Conservation (phyloP, 2,113 vertebrate genomes). For the Centropus bengalensis region DNA sequence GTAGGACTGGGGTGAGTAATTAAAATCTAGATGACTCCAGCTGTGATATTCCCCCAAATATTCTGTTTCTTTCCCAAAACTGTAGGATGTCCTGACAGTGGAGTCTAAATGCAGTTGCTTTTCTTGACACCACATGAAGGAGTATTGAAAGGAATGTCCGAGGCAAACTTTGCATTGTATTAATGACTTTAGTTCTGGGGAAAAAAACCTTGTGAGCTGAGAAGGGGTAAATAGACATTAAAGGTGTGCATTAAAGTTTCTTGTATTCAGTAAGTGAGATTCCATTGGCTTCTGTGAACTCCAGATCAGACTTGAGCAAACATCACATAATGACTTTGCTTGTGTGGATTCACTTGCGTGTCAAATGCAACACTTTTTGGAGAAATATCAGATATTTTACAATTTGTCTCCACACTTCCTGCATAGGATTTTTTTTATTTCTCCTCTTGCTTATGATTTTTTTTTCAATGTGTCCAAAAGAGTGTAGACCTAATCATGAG, state of each 20-base stretch:
- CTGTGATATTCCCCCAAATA: not conserved
- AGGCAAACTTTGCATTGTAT: slow-evolving; percentile 25
- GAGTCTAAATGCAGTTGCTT: slow-evolving; percentile 30
- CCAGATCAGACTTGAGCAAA: not conserved
- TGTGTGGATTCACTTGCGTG: not conserved
- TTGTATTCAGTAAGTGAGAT: slow-evolving; percentile 10
- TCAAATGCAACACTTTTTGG: not conserved
- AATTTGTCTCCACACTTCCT: not conserved
- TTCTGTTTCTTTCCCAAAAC: not conserved
- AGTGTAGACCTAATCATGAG: not conserved
- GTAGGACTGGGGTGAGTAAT: not conserved
- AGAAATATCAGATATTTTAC: not conserved
- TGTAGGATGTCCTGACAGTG: not conserved
- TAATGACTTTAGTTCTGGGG: slow-evolving; percentile 52
- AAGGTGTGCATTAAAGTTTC: not conserved
- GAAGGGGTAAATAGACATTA: slow-evolving; percentile 29
- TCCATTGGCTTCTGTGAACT: not conserved
- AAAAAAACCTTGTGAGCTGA: not conserved
- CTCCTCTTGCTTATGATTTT: not conserved
- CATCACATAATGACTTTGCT: not conserved
- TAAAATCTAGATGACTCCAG: slow-evolving; percentile 4
- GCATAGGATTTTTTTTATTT: not conserved
- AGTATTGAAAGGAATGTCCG: slow-evolving; percentile 46
- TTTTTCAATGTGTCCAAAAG: not conserved
- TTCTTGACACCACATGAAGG: slow-evolving; percentile 8